Evolutionary conservation across 2,888 invertebrate genomes (phyloP).

Genomic region (Melikaiella ostensackeni): DNA sequence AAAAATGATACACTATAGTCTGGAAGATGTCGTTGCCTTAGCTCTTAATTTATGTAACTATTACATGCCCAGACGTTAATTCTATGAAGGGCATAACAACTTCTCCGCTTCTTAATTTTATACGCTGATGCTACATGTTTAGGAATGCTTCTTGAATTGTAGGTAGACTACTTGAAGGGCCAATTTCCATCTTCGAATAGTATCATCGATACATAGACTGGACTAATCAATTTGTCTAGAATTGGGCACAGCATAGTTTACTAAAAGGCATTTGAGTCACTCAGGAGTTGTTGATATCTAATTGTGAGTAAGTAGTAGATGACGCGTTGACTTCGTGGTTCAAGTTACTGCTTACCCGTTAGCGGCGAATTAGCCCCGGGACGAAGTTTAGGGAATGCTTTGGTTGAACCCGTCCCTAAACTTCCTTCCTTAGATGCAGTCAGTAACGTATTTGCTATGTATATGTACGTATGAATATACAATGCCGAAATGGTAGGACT

Average conservation of each 20-base stretch:
- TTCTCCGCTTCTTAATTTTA: too few species aligned
- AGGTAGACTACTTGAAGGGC: too few species aligned
- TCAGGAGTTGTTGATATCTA: conserved; percentile 16
- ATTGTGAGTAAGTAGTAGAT: not conserved
- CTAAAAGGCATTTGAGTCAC: conserved; percentile 53
- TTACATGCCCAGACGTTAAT: too few species aligned
- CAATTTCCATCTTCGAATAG: not conserved
- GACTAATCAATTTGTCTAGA: conserved; percentile 16
- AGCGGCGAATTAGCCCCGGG: conserved; percentile 45
- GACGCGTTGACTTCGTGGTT: conserved; percentile 18
- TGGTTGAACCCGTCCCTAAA: conserved; percentile 49
- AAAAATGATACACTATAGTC: too few species aligned
- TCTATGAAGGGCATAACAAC: too few species aligned
- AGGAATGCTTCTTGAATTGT: too few species aligned
- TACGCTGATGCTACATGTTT: too few species aligned
- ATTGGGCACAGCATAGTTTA: conserved; percentile 41
- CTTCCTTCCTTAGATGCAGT: conserved; percentile 20
- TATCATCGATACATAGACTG: conserved; percentile 10
- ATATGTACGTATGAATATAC: conserved; percentile 35
- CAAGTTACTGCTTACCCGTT: conserved; percentile 41
- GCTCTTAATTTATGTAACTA: too few species aligned
- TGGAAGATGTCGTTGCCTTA: too few species aligned
- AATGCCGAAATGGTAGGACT: conserved; percentile 60
- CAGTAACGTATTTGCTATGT: not conserved
- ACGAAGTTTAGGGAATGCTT: conserved; percentile 50